Evolutionary conservation across 2,888 invertebrate species (phyloP), one percentile per base, ranked within the genome.

Genomic region (Papilio gigon): DNA sequence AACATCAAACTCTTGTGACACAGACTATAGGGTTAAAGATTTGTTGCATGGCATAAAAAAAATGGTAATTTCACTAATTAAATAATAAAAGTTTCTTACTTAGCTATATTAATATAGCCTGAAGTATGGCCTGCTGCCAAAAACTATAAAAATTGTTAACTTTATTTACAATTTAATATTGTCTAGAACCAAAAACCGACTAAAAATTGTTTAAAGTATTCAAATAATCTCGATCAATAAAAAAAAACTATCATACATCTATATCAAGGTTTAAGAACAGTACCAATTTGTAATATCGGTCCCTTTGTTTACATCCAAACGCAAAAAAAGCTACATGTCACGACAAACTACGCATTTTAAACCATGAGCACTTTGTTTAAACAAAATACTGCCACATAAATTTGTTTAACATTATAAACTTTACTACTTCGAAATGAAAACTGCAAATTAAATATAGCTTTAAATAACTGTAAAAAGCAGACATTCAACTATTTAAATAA

Each of bases 301-400:
- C 47, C 5, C 20, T 20, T 62, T 62, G 67, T 67, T 67, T 67
- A 67, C 56, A 62, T 53, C 62, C 17, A 35, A n/a, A 63, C 64
- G 37, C 44, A 35, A 56, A 40, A 62, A 61, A 42, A 17, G 22
- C 25, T 17, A 37, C n/a, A n/a, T 17, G 33, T 40, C 40, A 40
- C 25, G 37, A 61, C 27, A 53, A 67, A 61, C 67, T 61, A 66
- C 64, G 56, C 67, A 68, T 61, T 63, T 66, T 61, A 61, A 66
- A 12, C 50, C 20, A 33, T 9, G 20, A 44, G 1, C 12, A 60
- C 22, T 30, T 56, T 30, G 17, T 56, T 30, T 56, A 14, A 30
- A 27, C n/a, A 27, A 30, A 35, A 59, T 59, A 22, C n/a, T n/a
- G 5, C 1, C 8, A 59, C 37, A 35, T 22, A 37, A 22, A 25